Percentiles rank a stretch among this genome's conserved stretches.
Conservation (phyloP, 2,797 vertebrate genomes). For the Notamacropus eugenii region DNA sequence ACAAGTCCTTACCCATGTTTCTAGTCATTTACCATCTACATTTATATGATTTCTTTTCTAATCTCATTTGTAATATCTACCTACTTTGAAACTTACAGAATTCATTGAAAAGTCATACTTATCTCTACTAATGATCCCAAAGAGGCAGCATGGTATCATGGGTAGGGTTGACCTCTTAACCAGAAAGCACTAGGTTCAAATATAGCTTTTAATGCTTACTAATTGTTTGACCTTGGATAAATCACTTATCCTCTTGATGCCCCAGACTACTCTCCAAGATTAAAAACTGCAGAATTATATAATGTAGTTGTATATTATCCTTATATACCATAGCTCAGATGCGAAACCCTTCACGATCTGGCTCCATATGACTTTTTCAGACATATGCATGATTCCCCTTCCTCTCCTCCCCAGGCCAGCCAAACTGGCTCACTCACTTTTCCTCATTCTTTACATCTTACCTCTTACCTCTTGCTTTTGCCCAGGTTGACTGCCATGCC, state of each 20-base stretch:
- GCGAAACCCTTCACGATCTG: too few species aligned
- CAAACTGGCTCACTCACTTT: neutral
- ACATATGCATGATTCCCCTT: neutral
- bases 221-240: too few species aligned
- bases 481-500: neutral
- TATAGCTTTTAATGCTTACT: too few species aligned
- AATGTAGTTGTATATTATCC: too few species aligned
- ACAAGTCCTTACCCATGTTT: conserved; percentile 52
- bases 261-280: too few species aligned
- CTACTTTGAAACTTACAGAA: conserved; percentile 65
- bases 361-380: neutral
- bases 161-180: too few species aligned
- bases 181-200: too few species aligned
- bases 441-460: neutral
- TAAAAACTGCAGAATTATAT: too few species aligned
- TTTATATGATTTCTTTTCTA: conserved; percentile 66
- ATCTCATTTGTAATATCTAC: conserved; percentile 66
- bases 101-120: conserved; percentile 67
- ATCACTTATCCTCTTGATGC: too few species aligned
- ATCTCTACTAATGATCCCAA: neutral
- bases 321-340: too few species aligned
- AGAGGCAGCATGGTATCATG: too few species aligned
- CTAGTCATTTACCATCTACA: conserved; percentile 60
- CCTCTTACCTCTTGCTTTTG: neutral
- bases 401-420: neutral